Percentiles rank a stretch among this genome's conserved stretches.
Evolutionary conservation across 2,797 vertebrate species (phyloP).

Genomic region (Acanthornis magna): DNA sequence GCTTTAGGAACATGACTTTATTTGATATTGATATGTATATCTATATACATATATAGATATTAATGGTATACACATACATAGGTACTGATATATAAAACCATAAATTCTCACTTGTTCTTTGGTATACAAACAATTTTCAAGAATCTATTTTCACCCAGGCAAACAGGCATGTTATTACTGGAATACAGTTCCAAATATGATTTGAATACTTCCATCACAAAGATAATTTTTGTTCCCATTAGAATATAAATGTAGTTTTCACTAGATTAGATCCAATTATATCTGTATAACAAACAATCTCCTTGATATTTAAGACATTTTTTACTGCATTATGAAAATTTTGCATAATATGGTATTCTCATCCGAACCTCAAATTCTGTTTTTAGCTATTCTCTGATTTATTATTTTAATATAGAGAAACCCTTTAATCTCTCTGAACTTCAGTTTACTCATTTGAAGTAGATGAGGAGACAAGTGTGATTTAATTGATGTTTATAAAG

Average conservation of each 20-base stretch:
- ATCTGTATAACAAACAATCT: background rate
- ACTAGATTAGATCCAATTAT: background rate
- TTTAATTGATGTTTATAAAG: slow-evolving; percentile 23
- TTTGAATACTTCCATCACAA: slow-evolving; percentile 2
- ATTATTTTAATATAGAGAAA: background rate
- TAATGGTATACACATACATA: background rate
- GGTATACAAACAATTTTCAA: background rate
- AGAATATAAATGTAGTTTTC: background rate
- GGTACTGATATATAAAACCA: background rate
- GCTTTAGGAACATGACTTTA: background rate
- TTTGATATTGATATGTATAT: too few relatives aligned
- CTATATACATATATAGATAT: background rate
- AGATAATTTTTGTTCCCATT: background rate
- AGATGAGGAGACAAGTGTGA: background rate
- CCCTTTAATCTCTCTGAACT: background rate
- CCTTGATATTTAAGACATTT: background rate
- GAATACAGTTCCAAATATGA: background rate
- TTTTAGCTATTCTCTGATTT: background rate
- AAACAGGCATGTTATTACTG: background rate
- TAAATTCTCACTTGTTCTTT: background rate
- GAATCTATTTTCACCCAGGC: background rate
- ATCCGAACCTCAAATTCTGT: background rate
- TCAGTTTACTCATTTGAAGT: background rate
- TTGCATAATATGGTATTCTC: background rate
- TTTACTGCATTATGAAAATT: background rate